Conservation (phyloP, 2,113 vertebrate species). For the Crotalus viridis region DNA sequence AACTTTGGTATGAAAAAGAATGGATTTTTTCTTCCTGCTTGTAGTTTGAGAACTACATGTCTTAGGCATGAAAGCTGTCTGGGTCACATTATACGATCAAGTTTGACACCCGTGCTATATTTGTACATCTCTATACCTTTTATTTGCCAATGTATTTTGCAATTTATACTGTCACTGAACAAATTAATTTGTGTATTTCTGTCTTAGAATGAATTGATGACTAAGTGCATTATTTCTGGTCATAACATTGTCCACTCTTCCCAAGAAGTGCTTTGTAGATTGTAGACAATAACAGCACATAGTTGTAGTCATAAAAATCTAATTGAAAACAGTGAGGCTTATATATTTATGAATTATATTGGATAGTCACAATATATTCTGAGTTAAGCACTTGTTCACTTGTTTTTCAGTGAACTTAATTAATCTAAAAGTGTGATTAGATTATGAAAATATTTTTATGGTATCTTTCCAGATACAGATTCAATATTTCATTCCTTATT, state of each 20-base stretch:
- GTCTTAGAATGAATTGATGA: constrained; percentile 2
- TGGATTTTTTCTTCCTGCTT: not conserved
- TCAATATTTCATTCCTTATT: constrained; percentile 8
- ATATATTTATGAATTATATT: not conserved
- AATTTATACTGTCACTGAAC: constrained; percentile 4
- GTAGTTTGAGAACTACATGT: not conserved
- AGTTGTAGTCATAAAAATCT: not conserved
- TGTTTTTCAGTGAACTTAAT: not conserved
- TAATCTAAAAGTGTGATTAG: constrained; percentile 5
- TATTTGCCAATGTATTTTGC: constrained; percentile 1
- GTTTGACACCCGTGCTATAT: not conserved
- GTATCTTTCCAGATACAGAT: not conserved
- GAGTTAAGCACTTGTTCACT: constrained; percentile 11
- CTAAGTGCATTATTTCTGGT: not conserved
- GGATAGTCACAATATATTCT: not conserved
- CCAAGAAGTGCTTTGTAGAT: not conserved
- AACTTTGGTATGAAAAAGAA: not conserved
- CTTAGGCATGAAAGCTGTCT: no score
- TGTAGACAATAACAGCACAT: not conserved
- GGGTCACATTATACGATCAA: no score
- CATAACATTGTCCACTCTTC: not conserved
- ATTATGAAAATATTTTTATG: constrained; percentile 26
- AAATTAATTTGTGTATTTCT: constrained; percentile 14
- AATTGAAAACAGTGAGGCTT: constrained; percentile 2
- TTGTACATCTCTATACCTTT: not conserved